These are phyloP conservation scores for Harpagifer antarcticus DNA, from an alignment of 2,797 vertebrate species.

Conservation along the genomic window DNA sequence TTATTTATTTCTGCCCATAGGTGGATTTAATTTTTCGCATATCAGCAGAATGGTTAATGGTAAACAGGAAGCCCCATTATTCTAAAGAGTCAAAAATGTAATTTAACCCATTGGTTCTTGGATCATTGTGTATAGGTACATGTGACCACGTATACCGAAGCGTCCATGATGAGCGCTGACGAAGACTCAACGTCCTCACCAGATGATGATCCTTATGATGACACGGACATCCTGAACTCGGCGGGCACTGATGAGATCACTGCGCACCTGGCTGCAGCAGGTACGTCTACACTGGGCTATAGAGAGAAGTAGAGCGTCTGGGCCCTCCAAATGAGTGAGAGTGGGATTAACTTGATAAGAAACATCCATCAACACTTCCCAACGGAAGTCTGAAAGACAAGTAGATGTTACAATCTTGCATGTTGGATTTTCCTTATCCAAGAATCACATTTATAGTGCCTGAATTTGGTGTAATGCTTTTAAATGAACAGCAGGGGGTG, in stretches of 20 bases:
- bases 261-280: constrained; percentile 96
- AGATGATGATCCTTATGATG: constrained; percentile 96
- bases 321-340: not conserved
- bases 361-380: not conserved
- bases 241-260: constrained; percentile 96
- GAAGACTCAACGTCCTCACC: constrained; percentile 97
- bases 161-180: constrained; percentile 95
- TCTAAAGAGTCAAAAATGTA: too few species aligned
- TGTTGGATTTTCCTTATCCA: not conserved
- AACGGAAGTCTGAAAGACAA: not conserved
- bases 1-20: too few species aligned
- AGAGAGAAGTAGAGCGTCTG: not conserved
- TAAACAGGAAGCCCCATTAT: too few species aligned
- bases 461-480: constrained; percentile 26
- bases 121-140: constrained; percentile 86
- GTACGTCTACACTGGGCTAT: constrained; percentile 69
- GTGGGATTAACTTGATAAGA: not conserved
- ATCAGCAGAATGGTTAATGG: not conserved
- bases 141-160: constrained; percentile 94
- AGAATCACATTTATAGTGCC: not conserved
- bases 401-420: not conserved
- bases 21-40: not conserved
- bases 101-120: not conserved
- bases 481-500: constrained; percentile 65
- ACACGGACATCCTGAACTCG: constrained; percentile 98